Conservation (phyloP, 2,888 invertebrate genomes). For the Plemyria rubiginata region DNA sequence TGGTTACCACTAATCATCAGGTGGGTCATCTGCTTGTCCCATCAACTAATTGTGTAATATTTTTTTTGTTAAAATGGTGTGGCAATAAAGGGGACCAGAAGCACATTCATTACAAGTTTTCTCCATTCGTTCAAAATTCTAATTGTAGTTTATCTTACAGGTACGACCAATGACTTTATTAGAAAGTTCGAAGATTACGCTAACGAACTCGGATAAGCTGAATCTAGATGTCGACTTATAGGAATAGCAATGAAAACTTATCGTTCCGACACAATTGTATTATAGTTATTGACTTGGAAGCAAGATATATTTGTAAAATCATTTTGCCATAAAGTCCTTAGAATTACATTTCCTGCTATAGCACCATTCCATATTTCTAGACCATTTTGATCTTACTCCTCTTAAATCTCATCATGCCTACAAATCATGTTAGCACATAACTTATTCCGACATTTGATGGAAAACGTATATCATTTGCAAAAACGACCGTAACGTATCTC, state of each 20-base stretch:
- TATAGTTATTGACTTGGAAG: not conserved
- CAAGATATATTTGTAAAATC: no score
- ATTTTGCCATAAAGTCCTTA: no score
- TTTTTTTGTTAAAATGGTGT: constrained; percentile 9
- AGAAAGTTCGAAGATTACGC: constrained; percentile 68
- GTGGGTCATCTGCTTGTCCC: no score
- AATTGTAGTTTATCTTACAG: constrained; percentile 56
- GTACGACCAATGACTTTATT: constrained; percentile 55
- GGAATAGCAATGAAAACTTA: constrained; percentile 43
- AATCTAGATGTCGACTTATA: constrained; percentile 51
- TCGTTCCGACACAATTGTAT: not conserved
- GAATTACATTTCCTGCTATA: not conserved
- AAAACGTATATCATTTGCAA: constrained; percentile 77
- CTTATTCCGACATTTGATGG: constrained; percentile 65
- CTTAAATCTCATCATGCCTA: constrained; percentile 23
- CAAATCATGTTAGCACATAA: constrained; percentile 45
- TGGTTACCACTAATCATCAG: no score
- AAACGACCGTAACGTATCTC: constrained; percentile 70
- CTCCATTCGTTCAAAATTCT: constrained; percentile 52
- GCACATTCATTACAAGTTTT: constrained; percentile 45
- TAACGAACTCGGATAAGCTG: constrained; percentile 64
- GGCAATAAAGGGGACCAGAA: constrained; percentile 38
- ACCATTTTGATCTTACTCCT: constrained; percentile 8
- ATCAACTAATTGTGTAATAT: no score
- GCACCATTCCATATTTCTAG: not conserved